Conservation (phyloP, 1,140 invertebrate genomes). For the Trichoplusia ni region DNA sequence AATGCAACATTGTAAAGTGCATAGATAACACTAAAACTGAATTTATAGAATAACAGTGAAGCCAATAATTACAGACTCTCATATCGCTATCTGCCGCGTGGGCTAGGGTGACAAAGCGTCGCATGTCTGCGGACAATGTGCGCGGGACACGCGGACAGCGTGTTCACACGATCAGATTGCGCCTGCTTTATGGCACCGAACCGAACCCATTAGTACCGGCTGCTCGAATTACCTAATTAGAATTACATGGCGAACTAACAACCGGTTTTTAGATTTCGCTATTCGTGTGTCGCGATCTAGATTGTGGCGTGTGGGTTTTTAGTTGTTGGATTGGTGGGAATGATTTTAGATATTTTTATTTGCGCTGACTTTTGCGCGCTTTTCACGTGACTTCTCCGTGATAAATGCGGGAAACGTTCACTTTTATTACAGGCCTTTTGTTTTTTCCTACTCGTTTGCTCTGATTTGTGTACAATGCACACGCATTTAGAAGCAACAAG, state of each 20-base stretch:
- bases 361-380: background rate
- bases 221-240: conserved; percentile 77
- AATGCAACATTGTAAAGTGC: conserved; percentile 18
- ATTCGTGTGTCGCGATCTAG: conserved; percentile 39
- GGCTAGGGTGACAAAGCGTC: conserved; percentile 75
- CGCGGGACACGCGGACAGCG: conserved; percentile 62
- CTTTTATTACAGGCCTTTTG: background rate
- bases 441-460: background rate
- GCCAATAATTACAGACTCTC: conserved; percentile 30
- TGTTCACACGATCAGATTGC: conserved; percentile 78
- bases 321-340: background rate
- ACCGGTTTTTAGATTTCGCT: conserved; percentile 65
- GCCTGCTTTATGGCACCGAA: conserved; percentile 66
- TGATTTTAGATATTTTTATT: conserved; percentile 18
- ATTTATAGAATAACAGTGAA: conserved; percentile 27
- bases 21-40: conserved; percentile 11
- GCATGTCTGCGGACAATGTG: conserved; percentile 73
- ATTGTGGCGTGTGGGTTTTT: conserved; percentile 26
- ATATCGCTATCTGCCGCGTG: conserved; percentile 39
- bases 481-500: background rate
- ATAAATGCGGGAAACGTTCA: conserved; percentile 5
- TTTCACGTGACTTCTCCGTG: background rate
- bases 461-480: background rate
- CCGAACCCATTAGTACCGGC: conserved; percentile 64
- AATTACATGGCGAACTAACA: conserved; percentile 59